These are phyloP conservation scores for Forficula auricularia DNA, from an alignment of 1,140 invertebrate species.

Conservation along the genomic window DNA sequence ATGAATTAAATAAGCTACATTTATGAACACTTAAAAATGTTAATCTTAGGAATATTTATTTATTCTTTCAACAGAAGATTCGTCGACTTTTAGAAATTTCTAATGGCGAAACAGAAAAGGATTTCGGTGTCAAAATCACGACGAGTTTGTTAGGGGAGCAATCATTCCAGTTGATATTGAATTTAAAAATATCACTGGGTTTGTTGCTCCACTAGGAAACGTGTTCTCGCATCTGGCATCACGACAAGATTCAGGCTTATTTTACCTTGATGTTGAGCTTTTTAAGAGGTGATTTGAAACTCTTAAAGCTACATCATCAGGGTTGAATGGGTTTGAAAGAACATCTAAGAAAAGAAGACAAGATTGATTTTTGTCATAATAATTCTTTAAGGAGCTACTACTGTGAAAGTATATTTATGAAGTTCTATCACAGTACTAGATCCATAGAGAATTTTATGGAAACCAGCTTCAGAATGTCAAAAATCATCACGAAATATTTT, in stretches of 20 bases:
- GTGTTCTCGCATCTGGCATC: conserved; percentile 6
- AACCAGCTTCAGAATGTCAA: too few relatives aligned
- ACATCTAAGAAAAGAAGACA: conserved; percentile 11
- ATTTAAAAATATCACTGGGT: conserved; percentile 9
- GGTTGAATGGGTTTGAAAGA: conserved; percentile 25
- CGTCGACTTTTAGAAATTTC: too few relatives aligned
- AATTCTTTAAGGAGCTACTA: conserved; percentile 12
- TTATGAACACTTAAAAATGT: too few relatives aligned
- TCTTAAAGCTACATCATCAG: conserved; percentile 47
- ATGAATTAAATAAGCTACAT: too few relatives aligned
- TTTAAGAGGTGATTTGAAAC: conserved; percentile 28
- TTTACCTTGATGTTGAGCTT: conserved; percentile 44
- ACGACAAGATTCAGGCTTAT: conserved; percentile 10
- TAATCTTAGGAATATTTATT: too few relatives aligned
- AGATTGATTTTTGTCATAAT: too few relatives aligned
- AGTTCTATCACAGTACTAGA: conserved; percentile 14
- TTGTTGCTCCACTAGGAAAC: conserved; percentile 13
- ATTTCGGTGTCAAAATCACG: too few relatives aligned
- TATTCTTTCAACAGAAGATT: too few relatives aligned
- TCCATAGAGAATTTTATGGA: conserved; percentile 11
- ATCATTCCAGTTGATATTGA: too few relatives aligned
- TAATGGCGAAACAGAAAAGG: too few relatives aligned
- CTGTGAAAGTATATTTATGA: conserved; percentile 7
- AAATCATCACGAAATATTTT: too few relatives aligned
- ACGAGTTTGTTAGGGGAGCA: too few relatives aligned